These are phyloP conservation scores for Coendou prehensilis DNA, from an alignment of 2,797 vertebrate genomes.

Conservation along the genomic window DNA sequence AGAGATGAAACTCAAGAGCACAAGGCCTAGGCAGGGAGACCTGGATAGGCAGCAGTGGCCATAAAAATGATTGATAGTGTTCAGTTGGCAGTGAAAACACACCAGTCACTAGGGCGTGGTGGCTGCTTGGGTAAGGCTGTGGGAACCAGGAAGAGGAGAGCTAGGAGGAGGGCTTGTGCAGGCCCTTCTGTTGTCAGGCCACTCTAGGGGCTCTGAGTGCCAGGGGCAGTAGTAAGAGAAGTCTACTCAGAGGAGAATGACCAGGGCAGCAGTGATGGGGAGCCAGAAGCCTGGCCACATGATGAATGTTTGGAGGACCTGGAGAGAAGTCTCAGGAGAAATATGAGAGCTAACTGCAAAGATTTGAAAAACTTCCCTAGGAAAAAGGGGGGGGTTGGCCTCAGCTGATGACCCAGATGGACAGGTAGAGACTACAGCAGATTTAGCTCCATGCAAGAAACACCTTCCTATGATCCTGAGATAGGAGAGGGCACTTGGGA, in stretches of 20 bases:
- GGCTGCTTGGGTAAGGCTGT: neutral
- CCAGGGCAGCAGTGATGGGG: neutral
- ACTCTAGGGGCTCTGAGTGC: neutral
- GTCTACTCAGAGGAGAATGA: neutral
- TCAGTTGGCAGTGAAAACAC: neutral
- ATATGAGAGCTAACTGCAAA: neutral
- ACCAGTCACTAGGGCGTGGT: slow-evolving; percentile 3
- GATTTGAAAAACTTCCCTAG: neutral
- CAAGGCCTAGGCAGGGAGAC: neutral
- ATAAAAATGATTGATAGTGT: neutral
- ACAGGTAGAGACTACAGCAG: neutral
- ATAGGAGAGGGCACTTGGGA: neutral
- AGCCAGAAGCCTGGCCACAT: neutral
- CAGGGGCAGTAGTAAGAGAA: neutral
- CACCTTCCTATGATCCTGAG: neutral
- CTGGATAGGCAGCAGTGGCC: neutral
- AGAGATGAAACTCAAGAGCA: neutral
- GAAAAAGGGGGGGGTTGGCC: neutral
- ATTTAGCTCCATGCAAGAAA: neutral
- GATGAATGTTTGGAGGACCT: neutral
- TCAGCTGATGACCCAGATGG: neutral
- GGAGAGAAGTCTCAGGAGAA: neutral
- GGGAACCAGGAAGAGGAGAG: slow-evolving; percentile 23
- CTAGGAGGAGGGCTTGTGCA: neutral
- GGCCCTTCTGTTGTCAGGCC: neutral